Evolutionary conservation across 2,888 invertebrate species (phyloP), one percentile per base, ranked within the genome.

Genomic region (Drosophila dives): DNA sequence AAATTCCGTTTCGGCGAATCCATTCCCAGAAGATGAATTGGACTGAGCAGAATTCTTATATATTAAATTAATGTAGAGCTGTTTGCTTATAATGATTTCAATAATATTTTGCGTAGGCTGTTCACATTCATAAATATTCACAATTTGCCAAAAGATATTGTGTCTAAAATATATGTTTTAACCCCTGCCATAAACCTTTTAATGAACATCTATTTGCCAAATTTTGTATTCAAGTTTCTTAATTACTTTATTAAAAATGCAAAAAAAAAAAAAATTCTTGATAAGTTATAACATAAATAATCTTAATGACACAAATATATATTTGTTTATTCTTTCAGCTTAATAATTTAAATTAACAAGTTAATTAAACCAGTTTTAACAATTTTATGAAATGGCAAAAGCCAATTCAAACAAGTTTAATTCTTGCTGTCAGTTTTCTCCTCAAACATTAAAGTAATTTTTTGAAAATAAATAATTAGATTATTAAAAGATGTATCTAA

Each of bases 351-450:
- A 45, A 23, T 45, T 8, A 45, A 12, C 20, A 20, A 20, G 20
- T 20, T 45, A 20, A 45, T 12, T 12, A 20, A 20, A 45, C 20
- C 12, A 7, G 45, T 45, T 15, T 3, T 1, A 1, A 7, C 7
- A 17, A 3, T 36, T 36, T 12, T 7, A 36, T 8, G 17, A 38
- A 38, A 38, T 17, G 6, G 20, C 3, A 3, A 45, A 45, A 23
- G 8, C 45, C 23, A 15, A 45, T 45, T 20, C 1, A 45, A 7
- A 12, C 10, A 40, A 40, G n/a, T 40, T 10, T 2, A 10, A n/a
- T 2, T 2, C 10, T 10, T 42, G 3, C 3, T 1, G 20, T 0
- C 4, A 15, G 23, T 17, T 3, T 17, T 20, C 1, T 12, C 1
- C 6, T 20, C 12, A 45, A 20, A 3, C 7, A 12, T 12, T 7